Evolutionary conservation across 2,113 vertebrate species (phyloP), one percentile per base, ranked within the genome.

Genomic region (Xenopus laevis): DNA sequence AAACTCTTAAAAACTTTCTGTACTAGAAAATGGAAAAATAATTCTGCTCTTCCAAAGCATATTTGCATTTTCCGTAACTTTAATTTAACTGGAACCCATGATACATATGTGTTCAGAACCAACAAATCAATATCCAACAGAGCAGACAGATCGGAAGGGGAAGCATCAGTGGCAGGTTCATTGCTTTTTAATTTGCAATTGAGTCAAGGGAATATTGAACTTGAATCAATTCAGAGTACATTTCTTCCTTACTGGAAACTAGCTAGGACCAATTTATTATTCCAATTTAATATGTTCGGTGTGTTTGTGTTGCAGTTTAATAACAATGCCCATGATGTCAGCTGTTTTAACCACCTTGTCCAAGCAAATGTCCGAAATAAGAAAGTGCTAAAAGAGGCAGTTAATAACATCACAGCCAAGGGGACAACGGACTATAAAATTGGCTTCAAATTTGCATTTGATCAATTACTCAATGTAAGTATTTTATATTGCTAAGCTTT

Each of bases 351-450:
- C 73, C 95, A 98, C 74, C 94, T 99, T 78, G 97, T 99, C 70
- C 97, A 99, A 85, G 97, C 97, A 71, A 99, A 99, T 13, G 97
- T 98, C 59, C 93, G 97, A 81, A 99, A 99, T 84, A 99, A 99
- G 88, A 98, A 98, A 88, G 90, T 97, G 72, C 84, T 99, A 82
- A 98, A 98, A 86, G 97, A 98, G 33, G 96, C 94, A 0, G 95
- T 99, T 33, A 93, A 98, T 83, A 96, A 97, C 83, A 98, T 99
- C 80, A 91, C 93, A 11, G 97, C 97, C 0, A 99, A 98, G 84
- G 97, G 97, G 78, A 97, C 98, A 40, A 99, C 97, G 0, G 96
- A 98, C 84, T 99, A 99, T 85, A 98, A 97, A 55, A 97, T 96
- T 79, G 97, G 96, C 62, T 98, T 99, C 69, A 95, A 95, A 81